Base-by-base conservation (phyloP, 2,113 vertebrate species). In the Aptenodytes forsteri region DNA sequence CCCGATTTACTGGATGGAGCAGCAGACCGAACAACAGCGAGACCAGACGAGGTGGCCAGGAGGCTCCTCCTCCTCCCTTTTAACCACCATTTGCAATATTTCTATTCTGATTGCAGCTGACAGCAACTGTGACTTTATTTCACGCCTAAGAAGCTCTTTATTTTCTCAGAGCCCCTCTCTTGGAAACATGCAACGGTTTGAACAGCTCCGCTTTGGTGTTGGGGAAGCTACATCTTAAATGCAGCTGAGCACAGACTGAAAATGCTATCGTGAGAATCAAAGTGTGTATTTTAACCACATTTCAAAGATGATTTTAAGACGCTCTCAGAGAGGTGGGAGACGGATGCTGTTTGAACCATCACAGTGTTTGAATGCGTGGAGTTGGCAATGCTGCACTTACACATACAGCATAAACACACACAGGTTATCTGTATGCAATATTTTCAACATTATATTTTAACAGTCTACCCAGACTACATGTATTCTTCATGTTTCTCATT, bases 391-490 rank as follows among this genome's bases (percentile, higher is more conserved):
- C 32, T 3, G 36, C 3, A 1, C 58, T 79, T 34, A 22, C 46
- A 46, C 50, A 6, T 1, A 8, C 1, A 50, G 58, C 47, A 56
- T 70, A 40, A 54, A 66, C 32, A 21, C n/a, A 34, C 13, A 1
- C 5, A 3, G 29, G 12, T n/a, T 12, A 7, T 29, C 27, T 16
- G 10, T 6, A 4, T 3, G 42, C 8, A 12, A 40, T 7, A 6
- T 47, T 92, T 91, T 23, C 49, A 76, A 72, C 22, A 25, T 20
- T 29, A 21, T 38, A 26, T 79, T 71, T 47, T 32, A 56, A 23
- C 4, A 2, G 13, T 4, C 14, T n/a, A 4, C 23, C 13, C 70
- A 82, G 61, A 50, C 49, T 14, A 32, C n/a, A 13, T 1, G 0
- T 30, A 19, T 30, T 71, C 61, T 21, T 89, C 38, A 5, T 3